Base-by-base conservation (phyloP, 1,140 invertebrate species). In the Calliphora vicina region DNA sequence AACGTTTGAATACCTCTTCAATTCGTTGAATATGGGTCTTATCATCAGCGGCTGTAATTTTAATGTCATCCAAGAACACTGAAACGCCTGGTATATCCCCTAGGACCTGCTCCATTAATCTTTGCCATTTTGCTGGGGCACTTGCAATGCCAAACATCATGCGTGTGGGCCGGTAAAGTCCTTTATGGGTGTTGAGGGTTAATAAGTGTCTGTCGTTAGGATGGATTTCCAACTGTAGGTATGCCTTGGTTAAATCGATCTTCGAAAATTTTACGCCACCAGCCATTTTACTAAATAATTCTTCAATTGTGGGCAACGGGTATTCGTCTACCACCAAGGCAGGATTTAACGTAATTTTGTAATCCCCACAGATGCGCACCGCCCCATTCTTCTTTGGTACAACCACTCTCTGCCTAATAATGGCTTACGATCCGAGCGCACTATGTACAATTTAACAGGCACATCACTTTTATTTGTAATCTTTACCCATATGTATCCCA, bases 371-470 rank as follows among this genome's bases (percentile, higher is more conserved):
- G 42, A 84, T 17, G 1, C 84, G 29, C 1, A 85, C 84, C 6
- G 83, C 85, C 9, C 90, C 90, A 84, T 90, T 86, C 26, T 84
- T 85, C 86, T 93, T 93, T 61, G 50, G 12, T 71, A 10, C 23
- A 71, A 4, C 67, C 67, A 71, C n/a, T 71, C 67, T 71, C 67
- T 71, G 10, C 67, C 67, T 20, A 71, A 23, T 23, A 71, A 10
- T 23, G 67, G 67, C 10, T 71, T 71, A 10, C 23, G 67, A 6
- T 71, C 23, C 3, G 23, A 71, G 25, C 17, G 67, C 23, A 71
- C 67, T 6, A 71, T 23, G 20, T 71, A 71, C 23, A 71, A 71
- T 71, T 71, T 71, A 6, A 23, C 67, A 17, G 9, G 8, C 1
- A 23, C 25, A 71, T 20, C 25, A 23, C 25, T 10, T 1, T 23